Evolutionary conservation across 2,888 invertebrate species (phyloP).

Genomic region (Sylvicola cinctus): DNA sequence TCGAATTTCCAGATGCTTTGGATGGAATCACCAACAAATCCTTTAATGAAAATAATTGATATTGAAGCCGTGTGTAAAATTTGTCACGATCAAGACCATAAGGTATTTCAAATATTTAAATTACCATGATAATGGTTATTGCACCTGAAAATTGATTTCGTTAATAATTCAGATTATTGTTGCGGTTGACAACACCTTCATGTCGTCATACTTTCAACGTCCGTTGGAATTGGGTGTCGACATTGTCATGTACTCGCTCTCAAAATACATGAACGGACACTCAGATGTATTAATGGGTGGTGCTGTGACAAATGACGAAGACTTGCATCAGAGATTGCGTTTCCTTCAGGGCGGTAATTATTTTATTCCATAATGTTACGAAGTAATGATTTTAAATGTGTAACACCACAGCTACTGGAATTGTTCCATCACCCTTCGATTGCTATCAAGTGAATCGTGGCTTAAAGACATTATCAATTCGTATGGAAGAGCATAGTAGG

Average conservation of each 20-base stretch:
- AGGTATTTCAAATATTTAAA: neutral
- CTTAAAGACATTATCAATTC: constrained; percentile 49
- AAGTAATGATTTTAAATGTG: neutral
- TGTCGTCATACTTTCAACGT: constrained; percentile 12
- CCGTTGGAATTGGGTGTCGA: constrained; percentile 14
- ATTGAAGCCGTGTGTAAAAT: constrained; percentile 4
- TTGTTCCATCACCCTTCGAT: constrained; percentile 64
- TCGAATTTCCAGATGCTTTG: constrained; percentile 2
- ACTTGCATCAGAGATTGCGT: constrained; percentile 28
- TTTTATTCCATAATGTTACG: neutral
- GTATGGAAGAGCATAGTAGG: constrained; percentile 48
- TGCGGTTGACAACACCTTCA: constrained; percentile 11
- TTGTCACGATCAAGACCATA: neutral
- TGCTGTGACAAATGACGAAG: constrained; percentile 9
- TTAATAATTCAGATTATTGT: constrained; percentile 3
- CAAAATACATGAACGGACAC: constrained; percentile 15
- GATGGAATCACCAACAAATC: constrained; percentile 7
- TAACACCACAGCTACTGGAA: constrained; percentile 40
- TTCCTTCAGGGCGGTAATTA: constrained; percentile 26
- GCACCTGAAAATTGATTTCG: neutral
- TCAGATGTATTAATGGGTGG: constrained; percentile 13
- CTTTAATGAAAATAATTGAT: constrained; percentile 5
- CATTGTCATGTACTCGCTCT: constrained; percentile 12
- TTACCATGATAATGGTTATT: neutral
- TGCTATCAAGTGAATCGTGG: constrained; percentile 53